Conservation (phyloP, 2,113 vertebrate genomes). For the Pelecanoides urinatrix region DNA sequence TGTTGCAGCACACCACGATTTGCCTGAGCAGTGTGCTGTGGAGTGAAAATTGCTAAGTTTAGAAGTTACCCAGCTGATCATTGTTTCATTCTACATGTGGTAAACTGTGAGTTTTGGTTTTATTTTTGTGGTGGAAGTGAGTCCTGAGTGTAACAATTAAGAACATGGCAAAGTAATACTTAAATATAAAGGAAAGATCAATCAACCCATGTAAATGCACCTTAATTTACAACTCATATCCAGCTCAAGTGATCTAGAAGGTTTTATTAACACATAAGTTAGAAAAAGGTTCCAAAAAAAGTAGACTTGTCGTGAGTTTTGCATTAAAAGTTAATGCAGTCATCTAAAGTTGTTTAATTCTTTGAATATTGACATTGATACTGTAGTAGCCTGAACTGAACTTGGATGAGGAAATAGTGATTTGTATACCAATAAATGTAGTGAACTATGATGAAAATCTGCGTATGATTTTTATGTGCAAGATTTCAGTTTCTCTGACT, state of each 20-base stretch:
- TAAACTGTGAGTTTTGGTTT: background rate
- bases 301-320: background rate
- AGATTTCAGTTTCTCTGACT: background rate
- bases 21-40: background rate
- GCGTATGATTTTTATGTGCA: background rate
- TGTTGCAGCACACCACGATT: fast-evolving
- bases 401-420: background rate
- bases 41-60: background rate
- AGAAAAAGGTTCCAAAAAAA: background rate
- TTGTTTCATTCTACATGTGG: fast-evolving
- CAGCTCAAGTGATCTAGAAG: background rate
- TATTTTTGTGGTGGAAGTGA: background rate
- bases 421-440: background rate
- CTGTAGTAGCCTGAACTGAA: background rate
- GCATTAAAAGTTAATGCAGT: background rate
- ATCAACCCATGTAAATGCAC: background rate
- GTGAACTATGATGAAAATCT: background rate
- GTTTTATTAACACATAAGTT: background rate
- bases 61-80: background rate
- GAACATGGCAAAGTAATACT: background rate
- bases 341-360: background rate
- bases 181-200: background rate
- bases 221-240: background rate
- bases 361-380: background rate
- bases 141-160: background rate